These are phyloP conservation scores for Fopius arisanus DNA, from an alignment of 1,140 invertebrate species.

Conservation along the genomic window DNA sequence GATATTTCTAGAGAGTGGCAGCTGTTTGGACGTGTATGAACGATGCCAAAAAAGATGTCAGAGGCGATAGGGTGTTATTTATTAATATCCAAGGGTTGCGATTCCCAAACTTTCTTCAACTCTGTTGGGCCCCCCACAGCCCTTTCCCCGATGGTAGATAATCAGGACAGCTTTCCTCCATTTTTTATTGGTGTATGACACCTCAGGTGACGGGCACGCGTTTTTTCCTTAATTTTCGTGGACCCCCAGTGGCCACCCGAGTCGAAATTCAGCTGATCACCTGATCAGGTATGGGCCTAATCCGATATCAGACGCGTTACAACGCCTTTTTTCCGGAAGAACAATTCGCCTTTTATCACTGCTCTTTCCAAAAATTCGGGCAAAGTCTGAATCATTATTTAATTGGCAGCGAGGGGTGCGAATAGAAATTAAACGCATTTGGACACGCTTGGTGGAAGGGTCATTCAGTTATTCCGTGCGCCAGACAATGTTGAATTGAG, in stretches of 20 bases:
- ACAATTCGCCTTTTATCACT: background rate
- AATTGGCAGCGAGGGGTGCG: background rate
- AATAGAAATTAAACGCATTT: constrained; percentile 10
- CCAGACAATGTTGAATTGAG: constrained; percentile 36
- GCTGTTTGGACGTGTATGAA: background rate
- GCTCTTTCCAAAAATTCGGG: background rate
- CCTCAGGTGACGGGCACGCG: background rate
- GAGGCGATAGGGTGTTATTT: background rate
- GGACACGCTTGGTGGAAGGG: background rate
- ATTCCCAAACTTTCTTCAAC: background rate
- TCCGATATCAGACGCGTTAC: too few relatives aligned
- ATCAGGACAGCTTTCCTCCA: background rate
- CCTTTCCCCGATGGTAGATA: background rate
- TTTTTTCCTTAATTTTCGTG: background rate
- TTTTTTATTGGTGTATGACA: background rate
- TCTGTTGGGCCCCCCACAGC: background rate
- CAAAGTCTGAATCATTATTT: constrained; percentile 18
- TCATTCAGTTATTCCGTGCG: background rate
- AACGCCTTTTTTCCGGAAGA: too few relatives aligned
- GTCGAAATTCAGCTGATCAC: too few relatives aligned
- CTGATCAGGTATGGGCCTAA: too few relatives aligned
- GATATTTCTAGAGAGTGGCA: background rate
- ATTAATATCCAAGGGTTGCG: constrained; percentile 1
- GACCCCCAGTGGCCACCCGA: too few relatives aligned
- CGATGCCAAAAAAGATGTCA: background rate